Evolutionary conservation across 2,888 invertebrate genomes (phyloP), one percentile per base, ranked within the genome.

Genomic region (Dinocampus coccinellae): DNA sequence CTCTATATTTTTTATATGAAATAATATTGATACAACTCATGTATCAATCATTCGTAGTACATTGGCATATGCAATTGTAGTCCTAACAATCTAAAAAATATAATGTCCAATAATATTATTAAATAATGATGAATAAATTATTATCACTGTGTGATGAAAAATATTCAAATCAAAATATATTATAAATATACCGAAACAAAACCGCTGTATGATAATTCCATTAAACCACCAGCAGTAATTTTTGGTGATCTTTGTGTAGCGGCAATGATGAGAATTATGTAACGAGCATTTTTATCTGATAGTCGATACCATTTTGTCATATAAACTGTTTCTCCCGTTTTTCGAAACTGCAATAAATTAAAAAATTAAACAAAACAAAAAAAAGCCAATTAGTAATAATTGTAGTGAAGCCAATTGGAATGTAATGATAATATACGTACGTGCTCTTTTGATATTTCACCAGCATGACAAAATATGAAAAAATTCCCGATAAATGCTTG

Each of bases 171-270:
- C n/a, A n/a, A n/a, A n/a, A n/a, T n/a, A n/a, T n/a, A n/a, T n/a
- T n/a, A n/a, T n/a, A 2, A 64, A 80, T 82, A 78, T 65, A 83
- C 83, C 24, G 71, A 75, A 36, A 80, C 76, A 36, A 83, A 83
- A 26, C 72, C 81, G 10, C 58, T 13, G 20, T 82, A 62, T 0
- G 83, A 83, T 9, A 83, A 57, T 7, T 78, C 75, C 4, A 81
- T 66, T 42, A 83, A 39, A 57, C 80, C 81, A 3, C 83, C 83
- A 47, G 83, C 83, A 1, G 83, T 83, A 2, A 83, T 67, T 73
- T 76, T 80, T 3, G 72, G 75, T 2, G 71, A 69, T n/a, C 55
- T 52, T 60, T 70, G 72, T 1, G 69, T 57, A n/a, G 63, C 63
- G 2, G 47, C 62, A 33, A 75, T 68, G n/a, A 75, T 67, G 47